Conservation (phyloP, 2,113 vertebrate species). For the Nyctereutes procyonoides region DNA sequence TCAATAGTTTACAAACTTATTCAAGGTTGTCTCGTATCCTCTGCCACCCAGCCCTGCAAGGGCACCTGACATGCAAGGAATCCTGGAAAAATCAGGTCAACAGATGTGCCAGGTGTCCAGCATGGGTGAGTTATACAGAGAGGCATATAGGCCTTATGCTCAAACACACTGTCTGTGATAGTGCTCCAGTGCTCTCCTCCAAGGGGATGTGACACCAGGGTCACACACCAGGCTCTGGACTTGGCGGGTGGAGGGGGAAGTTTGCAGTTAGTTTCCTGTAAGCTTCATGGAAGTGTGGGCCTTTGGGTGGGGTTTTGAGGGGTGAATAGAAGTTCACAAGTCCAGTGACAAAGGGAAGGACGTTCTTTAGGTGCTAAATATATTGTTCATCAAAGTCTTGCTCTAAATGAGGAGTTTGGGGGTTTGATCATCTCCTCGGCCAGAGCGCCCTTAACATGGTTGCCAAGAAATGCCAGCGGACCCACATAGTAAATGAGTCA, state of each 20-base stretch:
- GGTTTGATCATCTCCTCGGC: neutral
- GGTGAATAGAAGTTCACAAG: neutral
- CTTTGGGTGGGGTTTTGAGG: slow-evolving; percentile 1
- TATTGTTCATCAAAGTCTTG: neutral
- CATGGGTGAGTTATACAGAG: too few species aligned
- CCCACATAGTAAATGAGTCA: neutral
- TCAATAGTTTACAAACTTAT: neutral
- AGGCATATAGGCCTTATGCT: neutral
- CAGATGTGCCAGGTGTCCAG: neutral
- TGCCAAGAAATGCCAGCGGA: neutral
- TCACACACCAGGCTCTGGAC: neutral
- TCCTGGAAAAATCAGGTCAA: neutral
- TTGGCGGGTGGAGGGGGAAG: too few species aligned
- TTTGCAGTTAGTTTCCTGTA: neutral
- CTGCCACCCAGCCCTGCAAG: neutral
- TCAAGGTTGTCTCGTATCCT: neutral
- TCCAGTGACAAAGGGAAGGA: neutral
- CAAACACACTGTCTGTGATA: neutral
- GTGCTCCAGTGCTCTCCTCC: neutral
- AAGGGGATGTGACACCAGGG: neutral
- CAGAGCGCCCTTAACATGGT: neutral
- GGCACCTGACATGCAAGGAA: neutral
- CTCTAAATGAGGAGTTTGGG: neutral
- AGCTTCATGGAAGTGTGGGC: neutral
- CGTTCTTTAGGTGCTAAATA: neutral